A percentile compares a stretch with the other conserved stretches of the same genome.
phyloP scores from a whole-genome alignment of 2,797 vertebrate genomes.

The Huso huso region DNA sequence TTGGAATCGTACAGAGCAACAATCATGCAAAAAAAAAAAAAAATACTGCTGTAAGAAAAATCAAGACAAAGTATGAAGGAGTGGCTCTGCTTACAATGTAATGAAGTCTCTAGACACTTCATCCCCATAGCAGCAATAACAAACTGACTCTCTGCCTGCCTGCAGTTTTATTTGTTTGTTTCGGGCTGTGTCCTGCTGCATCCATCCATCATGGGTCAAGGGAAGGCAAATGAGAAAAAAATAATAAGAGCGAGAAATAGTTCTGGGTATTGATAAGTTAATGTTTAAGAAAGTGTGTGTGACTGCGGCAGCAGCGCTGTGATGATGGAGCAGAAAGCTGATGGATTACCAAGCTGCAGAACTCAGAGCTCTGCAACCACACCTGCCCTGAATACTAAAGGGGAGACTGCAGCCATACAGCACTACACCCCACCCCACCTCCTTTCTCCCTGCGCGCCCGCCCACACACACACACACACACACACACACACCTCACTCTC shows the following conservation, averaged over 20 bases:
- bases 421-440: conserved; percentile 21
- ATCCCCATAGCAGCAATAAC: too few relatives aligned
- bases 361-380: conserved; percentile 65
- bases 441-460: conserved; percentile 18
- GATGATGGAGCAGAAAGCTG: conserved; percentile 1
- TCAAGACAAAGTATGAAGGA: too few relatives aligned
- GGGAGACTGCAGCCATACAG: conserved; percentile 38
- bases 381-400: conserved; percentile 84
- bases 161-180: conserved; percentile 19
- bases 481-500: not conserved
- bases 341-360: conserved; percentile 4
- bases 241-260: conserved; percentile 3
- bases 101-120: too few relatives aligned
- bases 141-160: not conserved
- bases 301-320: not conserved
- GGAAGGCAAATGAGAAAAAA: conserved; percentile 17
- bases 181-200: conserved; percentile 7
- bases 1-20: too few relatives aligned
- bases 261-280: conserved; percentile 15
- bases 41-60: too few relatives aligned
- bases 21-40: too few relatives aligned
- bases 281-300: conserved; percentile 16
- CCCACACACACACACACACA: not conserved
- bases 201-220: conserved; percentile 19
- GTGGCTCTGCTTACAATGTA: too few relatives aligned